phyloP scores from a whole-genome alignment of 2,888 invertebrate species.

The Therioaphis trifolii region DNA sequence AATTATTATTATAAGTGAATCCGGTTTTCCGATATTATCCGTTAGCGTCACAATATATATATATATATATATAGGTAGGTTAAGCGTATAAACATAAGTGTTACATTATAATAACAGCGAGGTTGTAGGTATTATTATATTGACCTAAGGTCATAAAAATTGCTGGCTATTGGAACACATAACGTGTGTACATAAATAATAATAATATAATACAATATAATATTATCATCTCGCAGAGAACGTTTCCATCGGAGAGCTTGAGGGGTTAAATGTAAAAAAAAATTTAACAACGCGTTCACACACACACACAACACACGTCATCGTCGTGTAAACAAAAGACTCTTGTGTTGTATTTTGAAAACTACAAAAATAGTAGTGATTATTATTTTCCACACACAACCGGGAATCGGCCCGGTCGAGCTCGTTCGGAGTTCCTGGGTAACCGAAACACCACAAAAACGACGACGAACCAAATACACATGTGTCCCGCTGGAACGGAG shows the following conservation, averaged over 20 bases:
- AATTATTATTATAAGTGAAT: slow-evolving; percentile 22
- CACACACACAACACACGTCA: neutral
- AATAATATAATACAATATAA: slow-evolving; percentile 33
- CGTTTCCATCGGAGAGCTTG: neutral
- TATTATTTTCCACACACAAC: neutral
- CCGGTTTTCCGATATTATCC: slow-evolving; percentile 53
- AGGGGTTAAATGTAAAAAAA: neutral
- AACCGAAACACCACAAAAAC: neutral
- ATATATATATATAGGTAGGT: neutral
- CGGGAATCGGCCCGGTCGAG: neutral
- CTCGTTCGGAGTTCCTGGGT: neutral
- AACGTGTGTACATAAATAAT: neutral
- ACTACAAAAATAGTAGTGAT: neutral
- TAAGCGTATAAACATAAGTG: neutral
- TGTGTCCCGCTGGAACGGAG: too few species aligned
- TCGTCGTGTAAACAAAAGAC: neutral
- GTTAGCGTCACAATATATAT: slow-evolving; percentile 16
- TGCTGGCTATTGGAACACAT: slow-evolving; percentile 5
- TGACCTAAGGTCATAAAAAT: slow-evolving; percentile 52
- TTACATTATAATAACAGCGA: slow-evolving; percentile 42
- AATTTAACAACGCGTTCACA: slow-evolving; percentile 9
- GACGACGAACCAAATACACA: neutral
- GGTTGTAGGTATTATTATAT: slow-evolving; percentile 42
- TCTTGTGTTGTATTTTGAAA: too few species aligned
- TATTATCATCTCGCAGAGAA: neutral